Evolutionary conservation across 2,888 invertebrate species (phyloP), one percentile per base, ranked within the genome.

Genomic region (Apodemia hepburni): DNA sequence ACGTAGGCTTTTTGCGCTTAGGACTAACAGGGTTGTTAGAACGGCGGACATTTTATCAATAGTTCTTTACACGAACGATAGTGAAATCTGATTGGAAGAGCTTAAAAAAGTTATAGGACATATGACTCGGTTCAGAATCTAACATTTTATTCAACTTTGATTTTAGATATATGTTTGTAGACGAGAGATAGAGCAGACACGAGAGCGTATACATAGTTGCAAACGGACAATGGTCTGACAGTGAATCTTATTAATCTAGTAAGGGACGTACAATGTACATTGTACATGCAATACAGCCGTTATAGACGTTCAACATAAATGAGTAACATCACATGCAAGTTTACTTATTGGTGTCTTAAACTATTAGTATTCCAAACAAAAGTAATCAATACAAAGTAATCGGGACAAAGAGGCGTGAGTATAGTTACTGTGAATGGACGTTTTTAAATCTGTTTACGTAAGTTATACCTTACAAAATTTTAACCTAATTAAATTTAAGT

Each of bases 1-100:
- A 71, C 68, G 69, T 66, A 71, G 68, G 65, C 65, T 69, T 69
- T 69, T 70, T 70, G 68, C 64, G 22, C 58, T 35, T 29, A 22
- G 54, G 27, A 57, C 54, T 57, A 57, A 54, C 54, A 57, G 54
- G 29, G 29, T 57, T 57, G 54, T 57, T 57, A 57, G 54, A 15
- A 57, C 17, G n/a, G 27, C 15, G 54, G n/a, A 57, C 54, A 27
- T 29, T 57, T 57, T 57, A 57, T 57, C 54, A n/a, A 15, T 57
- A 57, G 54, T 57, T 29, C 27, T 57, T 57, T 29, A 57, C 27
- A 29, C 8, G 29, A 6, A 29, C 18, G 54, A 57, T 57, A 29
- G 54, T 27, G 15, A 15, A 27, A 57, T 57, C 54, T 29, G 54
- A 57, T 57, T 57, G 22, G 29, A 3, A 47, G 15, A 15, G 45